These are phyloP conservation scores for Melanocharis versteri DNA, from an alignment of 2,113 vertebrate species.

Conservation along the genomic window DNA sequence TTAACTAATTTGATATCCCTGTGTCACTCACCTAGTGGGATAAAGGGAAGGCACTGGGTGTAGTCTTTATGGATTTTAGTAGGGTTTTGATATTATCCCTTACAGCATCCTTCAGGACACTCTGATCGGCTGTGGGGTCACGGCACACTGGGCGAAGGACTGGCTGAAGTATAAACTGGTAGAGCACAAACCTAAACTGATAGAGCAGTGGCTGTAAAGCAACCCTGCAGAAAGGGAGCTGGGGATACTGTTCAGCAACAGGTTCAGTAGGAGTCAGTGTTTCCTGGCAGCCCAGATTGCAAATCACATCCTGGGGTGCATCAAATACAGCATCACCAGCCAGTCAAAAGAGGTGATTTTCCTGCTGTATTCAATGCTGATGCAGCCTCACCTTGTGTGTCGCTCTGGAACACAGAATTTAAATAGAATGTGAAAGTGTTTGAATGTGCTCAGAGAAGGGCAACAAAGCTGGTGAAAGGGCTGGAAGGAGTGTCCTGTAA, in stretches of 20 bases:
- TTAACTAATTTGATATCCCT: neutral
- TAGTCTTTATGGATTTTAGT: neutral
- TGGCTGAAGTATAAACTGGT: neutral
- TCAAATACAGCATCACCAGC: neutral
- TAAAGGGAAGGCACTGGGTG: neutral
- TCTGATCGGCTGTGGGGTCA: fast-evolving
- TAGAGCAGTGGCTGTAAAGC: neutral
- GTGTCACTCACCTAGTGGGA: neutral
- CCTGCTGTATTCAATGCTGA: too few relatives aligned
- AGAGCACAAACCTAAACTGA: neutral
- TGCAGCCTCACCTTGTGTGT: neutral
- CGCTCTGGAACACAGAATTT: neutral
- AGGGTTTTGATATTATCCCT: neutral
- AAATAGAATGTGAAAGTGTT: neutral
- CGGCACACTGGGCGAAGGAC: neutral
- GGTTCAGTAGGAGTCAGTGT: neutral
- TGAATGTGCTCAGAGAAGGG: neutral
- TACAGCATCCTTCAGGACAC: neutral
- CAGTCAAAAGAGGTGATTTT: neutral
- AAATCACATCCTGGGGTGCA: neutral
- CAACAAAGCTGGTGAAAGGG: neutral
- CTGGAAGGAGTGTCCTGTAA: neutral
- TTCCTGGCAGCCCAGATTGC: neutral
- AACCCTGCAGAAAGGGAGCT: neutral
- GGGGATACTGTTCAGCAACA: neutral